A percentile compares a stretch with the other conserved stretches of the same genome.
Conservation (phyloP, 2,113 vertebrate genomes). For the Campylomormyrus numenius region DNA sequence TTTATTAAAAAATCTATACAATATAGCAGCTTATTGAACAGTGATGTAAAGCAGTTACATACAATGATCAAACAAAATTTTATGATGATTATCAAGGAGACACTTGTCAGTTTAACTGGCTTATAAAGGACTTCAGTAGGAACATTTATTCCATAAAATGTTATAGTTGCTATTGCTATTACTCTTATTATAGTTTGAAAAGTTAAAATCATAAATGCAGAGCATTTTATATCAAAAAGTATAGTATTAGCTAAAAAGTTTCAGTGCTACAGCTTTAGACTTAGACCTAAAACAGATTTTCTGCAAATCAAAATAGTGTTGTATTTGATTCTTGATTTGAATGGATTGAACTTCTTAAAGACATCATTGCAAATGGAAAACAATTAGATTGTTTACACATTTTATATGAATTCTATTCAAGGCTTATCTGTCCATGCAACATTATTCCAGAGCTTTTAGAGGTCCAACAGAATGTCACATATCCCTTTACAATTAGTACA, state of each 20-base stretch:
- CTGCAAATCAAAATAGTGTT: neutral
- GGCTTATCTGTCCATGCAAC: neutral
- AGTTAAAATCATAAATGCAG: neutral
- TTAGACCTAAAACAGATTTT: neutral
- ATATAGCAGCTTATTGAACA: neutral
- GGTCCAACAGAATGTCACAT: neutral
- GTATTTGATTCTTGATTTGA: neutral
- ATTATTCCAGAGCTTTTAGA: neutral
- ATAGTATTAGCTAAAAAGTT: neutral
- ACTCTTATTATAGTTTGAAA: neutral
- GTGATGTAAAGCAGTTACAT: neutral
- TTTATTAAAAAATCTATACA: neutral
- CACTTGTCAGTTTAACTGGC: neutral
- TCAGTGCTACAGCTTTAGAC: neutral
- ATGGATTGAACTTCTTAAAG: neutral
- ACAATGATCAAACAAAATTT: neutral
- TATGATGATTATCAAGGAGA: neutral
- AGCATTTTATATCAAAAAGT: neutral
- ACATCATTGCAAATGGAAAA: neutral
- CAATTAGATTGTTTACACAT: neutral
- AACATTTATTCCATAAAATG: neutral
- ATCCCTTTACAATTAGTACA: neutral
- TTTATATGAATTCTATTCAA: neutral
- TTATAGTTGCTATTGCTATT: neutral
- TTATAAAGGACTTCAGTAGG: neutral